phyloP scores from a whole-genome alignment of 2,797 vertebrate genomes.

The Labroides dimidiatus region DNA sequence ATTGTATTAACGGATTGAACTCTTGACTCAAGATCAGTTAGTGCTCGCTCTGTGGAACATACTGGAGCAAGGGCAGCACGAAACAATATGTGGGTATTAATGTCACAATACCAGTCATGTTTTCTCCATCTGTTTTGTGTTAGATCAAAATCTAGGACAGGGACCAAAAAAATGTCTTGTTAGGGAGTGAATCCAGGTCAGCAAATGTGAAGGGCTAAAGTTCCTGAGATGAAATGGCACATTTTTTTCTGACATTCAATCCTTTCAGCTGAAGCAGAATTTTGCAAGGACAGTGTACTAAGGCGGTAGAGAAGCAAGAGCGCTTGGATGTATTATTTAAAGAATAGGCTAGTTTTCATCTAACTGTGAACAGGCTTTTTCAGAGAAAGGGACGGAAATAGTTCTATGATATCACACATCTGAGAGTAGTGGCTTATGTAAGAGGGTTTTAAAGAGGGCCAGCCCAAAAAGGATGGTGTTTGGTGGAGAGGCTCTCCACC shows the following conservation, averaged over 20 bases:
- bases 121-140: slow-evolving; percentile 26
- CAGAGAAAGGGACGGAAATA: slow-evolving; percentile 63
- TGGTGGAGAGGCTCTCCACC: slow-evolving; percentile 26
- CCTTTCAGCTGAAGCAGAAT: slow-evolving; percentile 3
- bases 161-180: slow-evolving; percentile 8
- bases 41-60: not conserved
- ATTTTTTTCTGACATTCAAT: slow-evolving; percentile 5
- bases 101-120: not conserved
- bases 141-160: slow-evolving; percentile 28
- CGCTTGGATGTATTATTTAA: slow-evolving; percentile 55
- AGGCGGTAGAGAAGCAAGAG: slow-evolving; percentile 31
- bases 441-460: slow-evolving; percentile 60
- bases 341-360: slow-evolving; percentile 56
- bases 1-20: slow-evolving; percentile 12
- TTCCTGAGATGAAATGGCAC: slow-evolving; percentile 1
- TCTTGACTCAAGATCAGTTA: slow-evolving; percentile 9
- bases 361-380: slow-evolving; percentile 57
- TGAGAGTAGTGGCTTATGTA: slow-evolving; percentile 68
- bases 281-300: slow-evolving; percentile 32
- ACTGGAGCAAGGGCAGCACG: not conserved
- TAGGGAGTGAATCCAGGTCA: slow-evolving; percentile 41
- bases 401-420: slow-evolving; percentile 67
- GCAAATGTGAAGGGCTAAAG: slow-evolving; percentile 6
- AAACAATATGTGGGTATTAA: slow-evolving; percentile 8
- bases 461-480: slow-evolving; percentile 52